These are phyloP conservation scores for Crossaster papposus DNA, from an alignment of 53 echinoderm and acorn worm species.

Conservation along the genomic window DNA sequence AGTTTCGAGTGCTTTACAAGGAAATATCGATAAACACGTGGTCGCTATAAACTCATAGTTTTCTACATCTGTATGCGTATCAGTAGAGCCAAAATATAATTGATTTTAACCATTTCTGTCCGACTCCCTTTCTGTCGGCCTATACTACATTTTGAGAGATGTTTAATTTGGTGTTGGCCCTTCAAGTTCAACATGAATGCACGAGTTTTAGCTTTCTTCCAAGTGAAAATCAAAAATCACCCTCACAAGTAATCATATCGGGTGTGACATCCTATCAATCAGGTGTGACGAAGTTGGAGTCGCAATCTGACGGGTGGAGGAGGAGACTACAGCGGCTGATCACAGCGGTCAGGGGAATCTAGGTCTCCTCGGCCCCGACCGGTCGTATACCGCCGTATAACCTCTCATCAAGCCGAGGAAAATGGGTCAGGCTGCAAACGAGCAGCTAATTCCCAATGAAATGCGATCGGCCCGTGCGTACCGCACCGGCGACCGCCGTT, in stretches of 20 bases:
- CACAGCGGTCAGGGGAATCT: conserved; percentile 53
- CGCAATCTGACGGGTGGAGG: background rate
- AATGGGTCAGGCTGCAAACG: conserved; percentile 54
- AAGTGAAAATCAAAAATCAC: too few species aligned
- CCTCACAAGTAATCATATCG: too few species aligned
- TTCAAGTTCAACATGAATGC: too few species aligned
- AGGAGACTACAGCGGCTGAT: background rate
- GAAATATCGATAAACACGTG: background rate
- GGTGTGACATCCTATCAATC: too few species aligned
- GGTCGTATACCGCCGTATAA: background rate
- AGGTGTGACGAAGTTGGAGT: background rate
- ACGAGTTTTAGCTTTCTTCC: too few species aligned
- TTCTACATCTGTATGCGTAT: background rate
- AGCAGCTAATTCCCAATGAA: conserved; percentile 38
- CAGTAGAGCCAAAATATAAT: background rate
- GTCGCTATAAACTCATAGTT: background rate
- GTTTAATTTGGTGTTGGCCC: too few species aligned
- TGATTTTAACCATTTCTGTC: background rate
- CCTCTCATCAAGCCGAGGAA: conserved; percentile 19
- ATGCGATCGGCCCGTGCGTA: conserved; percentile 36
- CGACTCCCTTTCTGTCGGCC: background rate
- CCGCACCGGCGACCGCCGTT: conserved; percentile 8
- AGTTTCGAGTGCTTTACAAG: too few species aligned
- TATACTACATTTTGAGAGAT: background rate
- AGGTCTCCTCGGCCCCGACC: conserved; percentile 33